phyloP scores from a whole-genome alignment of 2,797 vertebrate species.

The Rhyacichthys aspro region DNA sequence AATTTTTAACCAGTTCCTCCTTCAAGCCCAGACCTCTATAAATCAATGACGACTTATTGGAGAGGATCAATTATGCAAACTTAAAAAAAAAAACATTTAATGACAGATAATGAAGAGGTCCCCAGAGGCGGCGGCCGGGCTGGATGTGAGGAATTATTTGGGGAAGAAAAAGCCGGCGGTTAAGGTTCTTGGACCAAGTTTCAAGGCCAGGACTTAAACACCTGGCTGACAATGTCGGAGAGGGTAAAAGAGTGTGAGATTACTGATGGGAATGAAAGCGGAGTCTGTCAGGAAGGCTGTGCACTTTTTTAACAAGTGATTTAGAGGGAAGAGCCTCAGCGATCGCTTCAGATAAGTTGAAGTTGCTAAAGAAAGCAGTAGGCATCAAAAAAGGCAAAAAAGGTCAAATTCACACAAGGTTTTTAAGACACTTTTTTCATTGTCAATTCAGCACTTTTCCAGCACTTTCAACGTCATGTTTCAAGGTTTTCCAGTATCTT shows the following conservation, averaged over 20 bases:
- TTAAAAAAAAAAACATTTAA: conserved; percentile 99
- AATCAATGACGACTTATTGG: conserved; percentile 99
- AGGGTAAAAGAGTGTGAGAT: conserved; percentile 4
- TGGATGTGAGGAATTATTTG: conserved; percentile 66
- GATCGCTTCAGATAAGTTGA: background rate
- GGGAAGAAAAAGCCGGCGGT: conserved; percentile 30
- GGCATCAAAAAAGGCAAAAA: too few species aligned
- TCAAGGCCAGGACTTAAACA: conserved; percentile 53
- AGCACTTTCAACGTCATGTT: too few species aligned
- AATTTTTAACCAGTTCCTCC: conserved; percentile 96
- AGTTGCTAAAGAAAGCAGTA: too few species aligned
- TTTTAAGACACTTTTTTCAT: too few species aligned
- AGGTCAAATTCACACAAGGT: too few species aligned
- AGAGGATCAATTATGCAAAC: conserved; percentile 99
- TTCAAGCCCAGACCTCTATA: conserved; percentile 90
- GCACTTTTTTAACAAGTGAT: conserved; percentile 17
- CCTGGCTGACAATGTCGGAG: conserved; percentile 21
- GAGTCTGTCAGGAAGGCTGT: conserved; percentile 20
- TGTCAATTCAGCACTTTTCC: too few species aligned
- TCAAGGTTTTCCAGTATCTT: too few species aligned
- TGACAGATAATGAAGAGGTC: conserved; percentile 98
- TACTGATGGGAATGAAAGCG: conserved; percentile 16
- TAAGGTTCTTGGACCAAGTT: conserved; percentile 27
- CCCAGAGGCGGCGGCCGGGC: conserved; percentile 71
- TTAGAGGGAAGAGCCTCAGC: conserved; percentile 4